Percentiles rank a stretch among this genome's conserved stretches.
Conservation (phyloP, 2,113 vertebrate genomes). For the Megaceryle torquata region DNA sequence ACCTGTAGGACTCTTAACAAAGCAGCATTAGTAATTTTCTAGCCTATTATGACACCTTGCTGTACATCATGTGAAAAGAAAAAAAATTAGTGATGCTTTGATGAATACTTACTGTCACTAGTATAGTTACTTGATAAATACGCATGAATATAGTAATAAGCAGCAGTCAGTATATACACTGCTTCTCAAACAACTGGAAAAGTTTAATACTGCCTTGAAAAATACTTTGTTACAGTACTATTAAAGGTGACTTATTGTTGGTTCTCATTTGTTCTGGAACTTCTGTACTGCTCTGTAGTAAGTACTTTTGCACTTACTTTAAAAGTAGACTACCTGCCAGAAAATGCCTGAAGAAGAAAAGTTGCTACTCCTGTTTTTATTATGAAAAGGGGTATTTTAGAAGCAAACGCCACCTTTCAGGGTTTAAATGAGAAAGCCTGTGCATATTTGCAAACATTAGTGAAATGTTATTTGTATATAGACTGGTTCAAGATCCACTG, state of each 20-base stretch:
- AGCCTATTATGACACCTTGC: background rate
- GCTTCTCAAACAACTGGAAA: background rate
- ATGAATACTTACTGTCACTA: background rate
- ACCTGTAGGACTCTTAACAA: background rate
- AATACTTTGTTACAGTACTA: constrained; percentile 19
- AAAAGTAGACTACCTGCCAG: background rate
- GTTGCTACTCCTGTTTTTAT: background rate
- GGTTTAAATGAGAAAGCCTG: background rate
- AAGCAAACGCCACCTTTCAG: background rate
- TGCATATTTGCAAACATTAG: background rate
- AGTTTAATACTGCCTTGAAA: background rate
- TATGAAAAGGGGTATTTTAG: background rate
- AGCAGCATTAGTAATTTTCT: background rate
- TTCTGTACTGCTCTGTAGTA: background rate
- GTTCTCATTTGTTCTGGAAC: background rate
- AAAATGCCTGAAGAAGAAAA: background rate
- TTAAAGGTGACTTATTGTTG: constrained; percentile 19
- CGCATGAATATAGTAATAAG: background rate
- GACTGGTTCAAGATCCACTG: background rate
- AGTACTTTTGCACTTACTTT: background rate
- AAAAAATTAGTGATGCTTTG: background rate
- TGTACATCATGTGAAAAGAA: background rate
- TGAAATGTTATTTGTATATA: background rate
- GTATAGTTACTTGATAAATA: background rate
- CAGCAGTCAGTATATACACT: background rate